These are phyloP conservation scores for Drosophila suzukii DNA, from an alignment of 1,140 invertebrate genomes.

Conservation along the genomic window DNA sequence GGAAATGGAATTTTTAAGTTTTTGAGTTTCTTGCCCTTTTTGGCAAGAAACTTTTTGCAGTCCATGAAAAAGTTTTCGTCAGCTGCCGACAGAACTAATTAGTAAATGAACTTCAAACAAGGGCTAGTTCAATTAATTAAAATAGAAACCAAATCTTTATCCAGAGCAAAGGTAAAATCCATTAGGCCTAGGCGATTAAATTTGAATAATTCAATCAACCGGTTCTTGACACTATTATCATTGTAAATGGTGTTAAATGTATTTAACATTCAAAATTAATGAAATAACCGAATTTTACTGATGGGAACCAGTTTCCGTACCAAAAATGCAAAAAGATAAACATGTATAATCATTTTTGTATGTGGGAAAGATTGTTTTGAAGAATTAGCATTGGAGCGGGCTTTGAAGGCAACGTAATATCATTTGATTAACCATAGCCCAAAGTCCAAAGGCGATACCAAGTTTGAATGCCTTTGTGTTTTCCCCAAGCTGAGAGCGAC, in stretches of 20 bases:
- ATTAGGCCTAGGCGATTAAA: conserved; percentile 5
- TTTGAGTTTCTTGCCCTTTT: conserved; percentile 1
- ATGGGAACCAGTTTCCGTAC: conserved; percentile 6
- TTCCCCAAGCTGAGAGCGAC: conserved; percentile 1
- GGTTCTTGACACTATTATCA: conserved; percentile 14
- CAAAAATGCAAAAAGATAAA: not conserved
- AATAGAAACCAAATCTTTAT: not conserved
- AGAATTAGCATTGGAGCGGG: conserved; percentile 25
- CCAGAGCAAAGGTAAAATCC: not conserved
- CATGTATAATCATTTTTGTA: not conserved
- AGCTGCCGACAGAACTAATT: conserved; percentile 13
- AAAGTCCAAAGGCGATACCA: conserved; percentile 21
- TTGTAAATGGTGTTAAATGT: conserved; percentile 43
- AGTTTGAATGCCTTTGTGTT: conserved; percentile 13
- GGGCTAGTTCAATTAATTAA: not conserved
- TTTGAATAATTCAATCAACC: conserved; percentile 35
- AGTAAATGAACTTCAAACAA: conserved; percentile 1
- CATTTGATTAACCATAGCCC: conserved; percentile 22
- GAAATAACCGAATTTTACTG: not conserved
- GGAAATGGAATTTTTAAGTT: conserved; percentile 18
- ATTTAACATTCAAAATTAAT: conserved; percentile 9
- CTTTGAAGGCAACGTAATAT: conserved; percentile 8
- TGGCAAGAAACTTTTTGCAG: not conserved
- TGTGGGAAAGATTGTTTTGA: conserved; percentile 22
- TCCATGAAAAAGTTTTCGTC: conserved; percentile 6